phyloP scores from a whole-genome alignment of 2,113 vertebrate species.

The Sapajus apella region DNA sequence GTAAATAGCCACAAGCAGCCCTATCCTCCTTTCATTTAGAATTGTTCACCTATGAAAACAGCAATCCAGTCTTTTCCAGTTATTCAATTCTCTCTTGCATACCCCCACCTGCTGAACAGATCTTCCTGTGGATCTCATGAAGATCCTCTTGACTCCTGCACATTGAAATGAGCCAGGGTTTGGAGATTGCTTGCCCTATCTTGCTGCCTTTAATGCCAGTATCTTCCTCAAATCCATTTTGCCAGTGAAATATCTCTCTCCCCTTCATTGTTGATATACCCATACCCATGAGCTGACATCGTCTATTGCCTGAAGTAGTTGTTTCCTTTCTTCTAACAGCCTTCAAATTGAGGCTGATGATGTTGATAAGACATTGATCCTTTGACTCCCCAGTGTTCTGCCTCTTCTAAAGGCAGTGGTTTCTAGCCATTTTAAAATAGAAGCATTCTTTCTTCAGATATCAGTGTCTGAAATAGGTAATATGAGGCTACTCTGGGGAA shows the following conservation, averaged over 20 bases:
- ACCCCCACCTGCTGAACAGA: accelerated
- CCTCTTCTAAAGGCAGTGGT: background rate
- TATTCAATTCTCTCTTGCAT: background rate
- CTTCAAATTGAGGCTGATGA: too few relatives aligned
- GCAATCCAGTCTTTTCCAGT: accelerated
- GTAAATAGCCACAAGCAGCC: background rate
- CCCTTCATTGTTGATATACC: background rate
- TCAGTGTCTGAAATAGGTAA: background rate
- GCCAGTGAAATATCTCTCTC: too few relatives aligned
- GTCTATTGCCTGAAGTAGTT: background rate
- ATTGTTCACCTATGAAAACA: accelerated
- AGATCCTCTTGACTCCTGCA: background rate
- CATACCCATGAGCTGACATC: accelerated
- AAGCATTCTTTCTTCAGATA: background rate
- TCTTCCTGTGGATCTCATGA: too few relatives aligned
- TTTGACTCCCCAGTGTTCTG: background rate
- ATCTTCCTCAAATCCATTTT: too few relatives aligned
- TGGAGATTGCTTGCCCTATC: background rate
- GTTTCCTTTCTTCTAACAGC: background rate
- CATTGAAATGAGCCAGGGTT: accelerated
- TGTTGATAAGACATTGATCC: too few relatives aligned
- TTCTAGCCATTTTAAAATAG: background rate
- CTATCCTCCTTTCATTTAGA: accelerated
- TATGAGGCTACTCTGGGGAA: accelerated
- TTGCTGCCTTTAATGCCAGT: background rate